Conservation (phyloP, 2,797 vertebrate genomes). For the Rhincodon typus region DNA sequence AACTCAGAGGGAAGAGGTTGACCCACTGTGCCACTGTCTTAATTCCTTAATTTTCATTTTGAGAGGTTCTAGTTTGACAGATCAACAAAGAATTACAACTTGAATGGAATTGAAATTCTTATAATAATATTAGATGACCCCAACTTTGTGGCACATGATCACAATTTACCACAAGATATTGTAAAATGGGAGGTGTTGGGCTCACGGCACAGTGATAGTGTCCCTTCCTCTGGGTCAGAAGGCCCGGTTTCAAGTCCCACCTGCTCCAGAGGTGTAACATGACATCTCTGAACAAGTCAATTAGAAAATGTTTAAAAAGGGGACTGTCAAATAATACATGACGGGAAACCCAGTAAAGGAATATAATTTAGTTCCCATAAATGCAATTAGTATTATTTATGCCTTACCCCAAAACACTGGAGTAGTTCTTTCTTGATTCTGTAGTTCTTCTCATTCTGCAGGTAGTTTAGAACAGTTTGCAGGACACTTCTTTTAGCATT, state of each 20-base stretch:
- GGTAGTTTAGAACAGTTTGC: conserved; percentile 49
- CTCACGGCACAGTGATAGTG: too few species aligned
- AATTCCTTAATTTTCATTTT: background rate
- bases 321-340: background rate
- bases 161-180: background rate
- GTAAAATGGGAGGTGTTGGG: background rate
- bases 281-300: too few species aligned
- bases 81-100: background rate
- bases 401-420: conserved; percentile 67
- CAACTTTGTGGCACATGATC: background rate
- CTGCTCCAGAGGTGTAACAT: too few species aligned
- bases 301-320: background rate
- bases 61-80: background rate
- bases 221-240: too few species aligned
- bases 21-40: background rate
- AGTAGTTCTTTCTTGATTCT: conserved; percentile 61
- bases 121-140: background rate
- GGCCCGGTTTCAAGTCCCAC: too few species aligned
- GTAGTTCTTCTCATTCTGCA: conserved; percentile 53
- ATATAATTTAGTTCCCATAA: background rate
- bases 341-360: background rate
- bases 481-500: conserved; percentile 55
- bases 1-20: background rate
- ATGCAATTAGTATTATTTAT: background rate
- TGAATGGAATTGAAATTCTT: too few species aligned